Base-by-base conservation (phyloP, 2,888 invertebrate species). In the Eupithecia subfuscata region DNA sequence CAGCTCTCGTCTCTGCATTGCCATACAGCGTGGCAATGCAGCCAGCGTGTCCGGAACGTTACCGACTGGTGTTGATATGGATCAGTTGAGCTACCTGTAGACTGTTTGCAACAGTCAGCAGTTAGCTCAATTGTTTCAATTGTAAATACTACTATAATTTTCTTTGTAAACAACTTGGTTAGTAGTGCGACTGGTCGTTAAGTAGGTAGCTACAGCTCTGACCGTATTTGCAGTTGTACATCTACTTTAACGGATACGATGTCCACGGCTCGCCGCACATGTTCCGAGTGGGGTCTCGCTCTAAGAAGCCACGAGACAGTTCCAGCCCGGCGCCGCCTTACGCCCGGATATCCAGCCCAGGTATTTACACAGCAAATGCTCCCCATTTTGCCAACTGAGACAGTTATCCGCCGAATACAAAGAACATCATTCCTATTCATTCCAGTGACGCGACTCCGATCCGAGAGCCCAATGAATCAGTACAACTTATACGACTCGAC, bases 191-290 rank as follows among this genome's bases (percentile, higher is more conserved):
- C n/a, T n/a, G 0, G 52, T 52, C 9, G n/a, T n/a, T 52, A 6
- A 3, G 18, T 7, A 18, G 2, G 37, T 37, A 43, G 1, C 60
- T 64, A 64, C 7, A 67, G 9, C 22, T 67, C 22, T 67, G 34
- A 40, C 30, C n/a, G 67, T 45, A 43, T 83, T 90, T 88, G 74
- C 92, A 97, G 93, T 96, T 98, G 60, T 98, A 99, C 89, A 97
- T 99, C 45, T 98, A 98, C 88, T 99, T 99, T 93, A 99, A 99
- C 89, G 99, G 98, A 14, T 97, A 97, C 87, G 98, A 98, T 85
- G 96, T 96, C 52, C 91, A 93, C 78, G 99, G 98, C 8, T 98
- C 98, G 16, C 98, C 98, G 40, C 98, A 97, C 87, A 97, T 98
- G 87, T 97, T 98, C 92, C 95, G 98, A 75, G 98, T 98, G 14